Evolutionary conservation across 2,888 invertebrate species (phyloP), one percentile per base, ranked within the genome.

Genomic region (Gisinianus flammeolus): DNA sequence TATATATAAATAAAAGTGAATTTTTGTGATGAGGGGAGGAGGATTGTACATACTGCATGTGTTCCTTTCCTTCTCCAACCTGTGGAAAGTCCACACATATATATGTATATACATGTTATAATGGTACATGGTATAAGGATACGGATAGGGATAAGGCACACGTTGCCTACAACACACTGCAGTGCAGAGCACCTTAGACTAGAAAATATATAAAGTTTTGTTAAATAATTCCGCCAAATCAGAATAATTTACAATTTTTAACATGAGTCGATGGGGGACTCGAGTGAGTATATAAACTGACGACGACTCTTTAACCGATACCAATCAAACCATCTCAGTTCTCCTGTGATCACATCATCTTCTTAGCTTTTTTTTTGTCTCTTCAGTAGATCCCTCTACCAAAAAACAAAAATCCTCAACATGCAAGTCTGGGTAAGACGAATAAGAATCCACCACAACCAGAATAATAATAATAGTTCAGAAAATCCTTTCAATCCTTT

Each of bases 241-340:
- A 33, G 22, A 30, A n/a, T 31, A 33, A 22, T 24, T 35, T 31
- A 68, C 31, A 68, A 68, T 33, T 68, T 22, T 33, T 31, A 22
- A 22, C 3, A 24, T 64, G 64, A 64, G 24, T 22, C 24, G 12
- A 24, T 12, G 62, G 62, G 58, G 8, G 58, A 70, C n/a, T 66
- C 26, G 35, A 30, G 66, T 44, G 72, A 77, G 77, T 77, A 77
- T 77, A 77, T 67, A 77, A 77, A 71, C 72, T 71, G 33, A 56
- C 54, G 56, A 22, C 31, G 22, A 71, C 33, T 72, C 72, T 62
- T 52, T 54, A 31, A 72, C 28, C 33, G 71, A 30, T 30, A 72
- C 62, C 77, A 77, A 77, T 77, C 66, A 22, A 72, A 66, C 35
- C 72, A 33, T 66, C 71, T 66, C 72, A 52, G 30, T 66, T 72